Percentiles rank a stretch among this genome's conserved stretches.
Conservation (phyloP, 1,140 invertebrate species). For the Harpegnathos saltator region DNA sequence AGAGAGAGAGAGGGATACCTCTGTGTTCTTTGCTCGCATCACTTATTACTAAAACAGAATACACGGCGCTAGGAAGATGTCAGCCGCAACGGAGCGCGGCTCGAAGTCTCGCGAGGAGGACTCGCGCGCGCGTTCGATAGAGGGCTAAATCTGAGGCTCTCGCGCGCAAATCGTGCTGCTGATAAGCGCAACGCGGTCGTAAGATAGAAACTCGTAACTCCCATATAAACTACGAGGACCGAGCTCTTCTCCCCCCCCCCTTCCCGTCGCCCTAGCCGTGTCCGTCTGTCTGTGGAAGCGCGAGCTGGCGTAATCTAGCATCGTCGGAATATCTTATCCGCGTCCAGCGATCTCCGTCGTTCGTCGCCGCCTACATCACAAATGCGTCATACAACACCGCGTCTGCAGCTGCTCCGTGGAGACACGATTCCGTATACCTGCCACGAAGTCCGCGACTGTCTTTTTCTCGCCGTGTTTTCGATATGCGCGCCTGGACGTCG, state of each 20-base stretch:
- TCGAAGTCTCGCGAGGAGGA: conserved; percentile 11
- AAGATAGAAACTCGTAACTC: conserved; percentile 55
- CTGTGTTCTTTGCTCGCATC: neutral
- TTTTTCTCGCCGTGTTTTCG: neutral
- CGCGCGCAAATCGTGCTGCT: neutral
- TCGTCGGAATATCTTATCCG: conserved; percentile 72
- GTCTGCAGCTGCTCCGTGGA: conserved; percentile 5
- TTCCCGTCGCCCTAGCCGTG: too few relatives aligned
- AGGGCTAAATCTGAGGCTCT: conserved; percentile 28
- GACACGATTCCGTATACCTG: conserved; percentile 14
- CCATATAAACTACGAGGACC: conserved; percentile 30
- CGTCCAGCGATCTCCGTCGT: conserved; percentile 63
- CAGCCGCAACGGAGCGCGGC: neutral
- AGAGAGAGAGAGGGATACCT: too few relatives aligned
- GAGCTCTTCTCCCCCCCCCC: neutral
- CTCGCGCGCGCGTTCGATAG: conserved; percentile 4
- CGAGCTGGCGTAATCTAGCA: conserved; percentile 62
- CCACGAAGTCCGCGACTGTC: conserved; percentile 33
- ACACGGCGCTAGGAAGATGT: neutral
- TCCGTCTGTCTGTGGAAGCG: conserved; percentile 21
- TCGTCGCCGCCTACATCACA: conserved; percentile 59
- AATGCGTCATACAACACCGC: conserved; percentile 62
- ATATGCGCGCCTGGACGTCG: neutral
- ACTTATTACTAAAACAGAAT: neutral
- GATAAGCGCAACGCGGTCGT: conserved; percentile 40